A percentile compares a stretch with the other conserved stretches of the same genome.
Conservation (phyloP, 2,888 invertebrate genomes). For the Hedya salicella region DNA sequence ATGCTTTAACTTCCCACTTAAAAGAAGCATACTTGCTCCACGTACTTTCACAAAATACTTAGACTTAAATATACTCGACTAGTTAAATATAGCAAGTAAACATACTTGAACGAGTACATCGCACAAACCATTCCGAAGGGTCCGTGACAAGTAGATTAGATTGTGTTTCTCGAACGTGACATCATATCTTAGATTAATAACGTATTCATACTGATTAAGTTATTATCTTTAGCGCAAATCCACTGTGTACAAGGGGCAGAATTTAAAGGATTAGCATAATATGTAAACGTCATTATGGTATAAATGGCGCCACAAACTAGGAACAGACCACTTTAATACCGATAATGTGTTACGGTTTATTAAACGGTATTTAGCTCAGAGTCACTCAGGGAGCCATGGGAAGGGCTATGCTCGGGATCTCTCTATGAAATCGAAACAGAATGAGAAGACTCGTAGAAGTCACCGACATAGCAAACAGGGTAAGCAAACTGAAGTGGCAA, state of each 20-base stretch:
- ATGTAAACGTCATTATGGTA: constrained; percentile 1
- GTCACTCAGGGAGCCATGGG: no score
- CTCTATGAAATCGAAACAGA: no score
- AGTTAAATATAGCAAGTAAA: constrained; percentile 1
- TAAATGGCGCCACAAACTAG: no score
- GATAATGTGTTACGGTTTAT: no score
- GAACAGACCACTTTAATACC: no score
- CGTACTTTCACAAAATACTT: neutral
- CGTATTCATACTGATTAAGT: constrained; percentile 37
- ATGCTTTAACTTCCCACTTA: no score
- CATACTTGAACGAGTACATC: neutral
- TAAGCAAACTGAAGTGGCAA: no score
- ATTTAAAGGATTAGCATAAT: neutral
- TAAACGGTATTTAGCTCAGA: no score
- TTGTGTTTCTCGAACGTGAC: constrained; percentile 36
- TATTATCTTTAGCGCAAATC: constrained; percentile 1
- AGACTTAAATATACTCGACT: constrained; percentile 1
- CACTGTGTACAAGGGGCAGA: neutral
- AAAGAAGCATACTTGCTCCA: no score
- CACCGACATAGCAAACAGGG: no score
- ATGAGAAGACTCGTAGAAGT: no score
- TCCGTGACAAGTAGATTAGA: constrained; percentile 31
- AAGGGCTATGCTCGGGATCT: no score
- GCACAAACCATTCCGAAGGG: constrained; percentile 3
- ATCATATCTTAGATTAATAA: constrained; percentile 35